Percentiles rank a stretch among this genome's conserved stretches.
Evolutionary conservation across 2,888 invertebrate species (phyloP).

Genomic region (Drosophila tanythrix): DNA sequence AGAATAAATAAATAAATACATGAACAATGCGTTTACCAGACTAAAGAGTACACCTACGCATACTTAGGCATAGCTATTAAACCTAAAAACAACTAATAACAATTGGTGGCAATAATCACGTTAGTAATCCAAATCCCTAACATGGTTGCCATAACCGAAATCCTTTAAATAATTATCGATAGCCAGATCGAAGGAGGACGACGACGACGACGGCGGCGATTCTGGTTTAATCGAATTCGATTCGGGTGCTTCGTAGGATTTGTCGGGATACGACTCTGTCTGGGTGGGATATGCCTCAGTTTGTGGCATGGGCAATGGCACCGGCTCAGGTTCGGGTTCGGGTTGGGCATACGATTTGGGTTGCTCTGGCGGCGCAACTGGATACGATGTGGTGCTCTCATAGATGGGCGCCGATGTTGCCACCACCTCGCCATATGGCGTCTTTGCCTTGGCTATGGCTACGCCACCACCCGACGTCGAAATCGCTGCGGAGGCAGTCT

Average conservation of each 20-base stretch:
- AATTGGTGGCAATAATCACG: slow-evolving; percentile 13
- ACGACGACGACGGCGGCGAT: slow-evolving; percentile 39
- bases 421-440: slow-evolving; percentile 61
- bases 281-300: slow-evolving; percentile 47
- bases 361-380: slow-evolving; percentile 19
- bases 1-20: slow-evolving; percentile 25
- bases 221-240: slow-evolving; percentile 44
- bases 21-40: neutral
- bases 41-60: slow-evolving; percentile 9
- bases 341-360: slow-evolving; percentile 37
- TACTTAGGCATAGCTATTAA: slow-evolving; percentile 32
- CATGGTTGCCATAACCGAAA: slow-evolving; percentile 71
- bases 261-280: slow-evolving; percentile 54
- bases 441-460: slow-evolving; percentile 62
- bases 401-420: slow-evolving; percentile 59
- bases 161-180: slow-evolving; percentile 74
- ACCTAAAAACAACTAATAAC: slow-evolving; percentile 49
- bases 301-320: slow-evolving; percentile 38
- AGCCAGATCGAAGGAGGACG: slow-evolving; percentile 65
- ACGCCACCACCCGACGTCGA: slow-evolving; percentile 39
- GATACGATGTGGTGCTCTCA: slow-evolving; percentile 57
- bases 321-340: slow-evolving; percentile 8
- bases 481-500: slow-evolving; percentile 47
- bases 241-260: slow-evolving; percentile 49
- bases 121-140: slow-evolving; percentile 63